phyloP scores from a whole-genome alignment of 2,888 invertebrate species.

The Corbicula japonica region DNA sequence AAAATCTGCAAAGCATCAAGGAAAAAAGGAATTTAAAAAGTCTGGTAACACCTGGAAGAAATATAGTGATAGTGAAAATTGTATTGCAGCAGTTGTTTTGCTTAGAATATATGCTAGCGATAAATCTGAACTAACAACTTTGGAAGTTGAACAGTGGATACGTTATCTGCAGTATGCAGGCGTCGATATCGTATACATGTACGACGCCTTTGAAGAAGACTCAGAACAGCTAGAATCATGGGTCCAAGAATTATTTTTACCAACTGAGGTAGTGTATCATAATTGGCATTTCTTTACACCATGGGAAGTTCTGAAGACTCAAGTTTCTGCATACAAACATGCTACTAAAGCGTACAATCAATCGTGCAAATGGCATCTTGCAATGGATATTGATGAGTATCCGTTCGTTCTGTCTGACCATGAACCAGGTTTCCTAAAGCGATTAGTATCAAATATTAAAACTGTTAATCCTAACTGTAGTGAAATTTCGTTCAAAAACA shows the following conservation, averaged over 20 bases:
- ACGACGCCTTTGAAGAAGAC: background rate
- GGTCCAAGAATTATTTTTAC: background rate
- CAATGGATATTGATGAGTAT: slow-evolving; percentile 24
- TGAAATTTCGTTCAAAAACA: background rate
- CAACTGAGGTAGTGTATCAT: background rate
- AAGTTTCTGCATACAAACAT: background rate
- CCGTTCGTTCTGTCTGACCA: background rate
- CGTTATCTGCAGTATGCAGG: slow-evolving; percentile 13
- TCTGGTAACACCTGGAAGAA: background rate
- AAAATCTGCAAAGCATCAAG: no score
- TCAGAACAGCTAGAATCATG: background rate
- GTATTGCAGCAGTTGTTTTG: background rate
- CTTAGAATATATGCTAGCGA: slow-evolving; percentile 7
- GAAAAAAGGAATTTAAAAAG: no score
- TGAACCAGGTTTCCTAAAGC: background rate
- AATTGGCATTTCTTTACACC: background rate
- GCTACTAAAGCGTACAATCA: background rate
- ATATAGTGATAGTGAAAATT: background rate
- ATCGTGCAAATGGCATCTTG: slow-evolving; percentile 4
- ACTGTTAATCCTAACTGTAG: background rate
- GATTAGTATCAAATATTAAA: background rate
- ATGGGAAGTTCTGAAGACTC: background rate
- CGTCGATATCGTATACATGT: slow-evolving; percentile 13
- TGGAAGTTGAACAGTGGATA: slow-evolving; percentile 24
- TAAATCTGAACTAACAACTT: background rate